phyloP scores from a whole-genome alignment of 2,888 invertebrate genomes.

The Dermolepida albohirtum region DNA sequence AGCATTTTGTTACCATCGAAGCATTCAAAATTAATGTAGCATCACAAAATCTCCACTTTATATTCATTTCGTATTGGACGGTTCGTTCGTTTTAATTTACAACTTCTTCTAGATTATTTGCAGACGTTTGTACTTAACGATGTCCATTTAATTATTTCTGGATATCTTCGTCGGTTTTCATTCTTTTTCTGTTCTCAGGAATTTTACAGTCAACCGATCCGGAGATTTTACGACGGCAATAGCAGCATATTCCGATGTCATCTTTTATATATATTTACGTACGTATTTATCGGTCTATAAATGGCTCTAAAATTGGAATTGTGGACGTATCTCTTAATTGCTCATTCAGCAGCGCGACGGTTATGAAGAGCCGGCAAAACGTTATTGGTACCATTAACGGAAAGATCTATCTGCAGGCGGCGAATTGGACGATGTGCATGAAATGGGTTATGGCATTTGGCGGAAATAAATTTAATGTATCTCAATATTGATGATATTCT shows the following conservation, averaged over 20 bases:
- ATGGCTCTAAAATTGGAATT: conserved; percentile 54
- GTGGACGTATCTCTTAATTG: conserved; percentile 50
- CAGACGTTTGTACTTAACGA: conserved; percentile 56
- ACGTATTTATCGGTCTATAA: conserved; percentile 58
- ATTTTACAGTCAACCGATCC: conserved; percentile 49
- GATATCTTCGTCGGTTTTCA: conserved; percentile 44
- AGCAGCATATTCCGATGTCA: conserved; percentile 52
- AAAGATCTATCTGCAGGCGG: conserved; percentile 36
- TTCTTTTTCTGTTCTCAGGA: conserved; percentile 18
- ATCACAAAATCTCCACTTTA: conserved; percentile 33
- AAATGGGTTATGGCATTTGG: conserved; percentile 38
- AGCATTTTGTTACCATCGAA: conserved; percentile 18
- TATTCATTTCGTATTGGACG: conserved; percentile 19
- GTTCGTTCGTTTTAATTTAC: conserved; percentile 49
- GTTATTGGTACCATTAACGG: conserved; percentile 40
- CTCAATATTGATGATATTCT: conserved; percentile 33
- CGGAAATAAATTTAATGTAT: conserved; percentile 39
- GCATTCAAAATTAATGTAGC: conserved; percentile 31
- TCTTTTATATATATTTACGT: conserved; percentile 53
- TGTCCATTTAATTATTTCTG: conserved; percentile 55
- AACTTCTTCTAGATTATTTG: conserved; percentile 54
- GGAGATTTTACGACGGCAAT: conserved; percentile 48
- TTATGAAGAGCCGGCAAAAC: conserved; percentile 39
- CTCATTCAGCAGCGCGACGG: conserved; percentile 41
- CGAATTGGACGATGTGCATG: conserved; percentile 36